A percentile compares a stretch with the other conserved stretches of the same genome.
phyloP scores from a whole-genome alignment of 1,140 invertebrate genomes.

The Campodea augens region DNA sequence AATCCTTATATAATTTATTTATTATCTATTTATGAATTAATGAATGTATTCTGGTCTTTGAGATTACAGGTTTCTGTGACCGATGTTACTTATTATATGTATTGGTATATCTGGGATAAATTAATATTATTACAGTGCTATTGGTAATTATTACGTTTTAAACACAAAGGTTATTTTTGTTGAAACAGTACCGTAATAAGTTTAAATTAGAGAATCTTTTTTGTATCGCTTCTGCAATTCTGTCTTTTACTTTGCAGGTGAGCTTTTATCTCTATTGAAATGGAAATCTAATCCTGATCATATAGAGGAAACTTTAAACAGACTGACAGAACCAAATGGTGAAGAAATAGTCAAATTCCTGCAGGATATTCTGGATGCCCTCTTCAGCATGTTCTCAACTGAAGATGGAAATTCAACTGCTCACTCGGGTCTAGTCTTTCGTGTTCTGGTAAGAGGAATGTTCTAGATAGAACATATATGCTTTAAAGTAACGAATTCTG shows the following conservation, averaged over 20 bases:
- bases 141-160: background rate
- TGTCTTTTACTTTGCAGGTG: slow-evolving; percentile 34
- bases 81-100: too few relatives aligned
- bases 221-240: slow-evolving; percentile 2
- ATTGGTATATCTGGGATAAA: too few relatives aligned
- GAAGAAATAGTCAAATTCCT: slow-evolving; percentile 94
- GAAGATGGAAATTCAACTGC: slow-evolving; percentile 71
- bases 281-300: slow-evolving; percentile 74
- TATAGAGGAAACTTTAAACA: slow-evolving; percentile 62
- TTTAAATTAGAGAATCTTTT: background rate
- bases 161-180: too few relatives aligned
- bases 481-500: too few relatives aligned
- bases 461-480: background rate
- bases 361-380: slow-evolving; percentile 82
- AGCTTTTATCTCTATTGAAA: slow-evolving; percentile 69
- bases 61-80: too few relatives aligned
- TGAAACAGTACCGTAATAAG: background rate
- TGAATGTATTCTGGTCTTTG: too few relatives aligned
- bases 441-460: slow-evolving; percentile 35
- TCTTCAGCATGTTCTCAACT: slow-evolving; percentile 86
- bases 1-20: too few relatives aligned
- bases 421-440: slow-evolving; percentile 52
- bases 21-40: too few relatives aligned
- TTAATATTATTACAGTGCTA: background rate
- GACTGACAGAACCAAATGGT: slow-evolving; percentile 55